Percentiles rank a stretch among this genome's conserved stretches.
Evolutionary conservation across 2,888 invertebrate genomes (phyloP).

Genomic region (Xestia c-nigrum): DNA sequence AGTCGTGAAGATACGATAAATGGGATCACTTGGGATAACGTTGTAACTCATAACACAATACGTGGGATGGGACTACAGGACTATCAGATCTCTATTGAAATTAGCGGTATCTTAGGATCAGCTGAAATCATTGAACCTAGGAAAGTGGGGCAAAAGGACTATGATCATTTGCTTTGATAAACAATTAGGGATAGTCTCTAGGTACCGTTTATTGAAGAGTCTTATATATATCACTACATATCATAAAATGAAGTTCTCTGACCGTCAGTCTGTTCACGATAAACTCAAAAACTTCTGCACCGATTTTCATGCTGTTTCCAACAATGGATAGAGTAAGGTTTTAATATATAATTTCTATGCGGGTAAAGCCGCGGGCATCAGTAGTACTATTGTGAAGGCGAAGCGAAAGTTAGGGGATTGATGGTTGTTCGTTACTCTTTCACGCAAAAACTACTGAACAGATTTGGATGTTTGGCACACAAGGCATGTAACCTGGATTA

Average conservation of each 20-base stretch:
- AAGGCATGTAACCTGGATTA: too few relatives aligned
- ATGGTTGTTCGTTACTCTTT: background rate
- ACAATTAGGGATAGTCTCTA: background rate
- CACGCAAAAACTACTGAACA: background rate
- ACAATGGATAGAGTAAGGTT: too few relatives aligned
- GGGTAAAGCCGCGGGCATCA: too few relatives aligned
- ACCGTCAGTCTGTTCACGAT: too few relatives aligned
- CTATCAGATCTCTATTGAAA: slow-evolving; percentile 58
- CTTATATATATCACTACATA: too few relatives aligned
- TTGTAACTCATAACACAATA: slow-evolving; percentile 64
- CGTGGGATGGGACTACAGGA: slow-evolving; percentile 47
- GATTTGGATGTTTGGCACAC: background rate
- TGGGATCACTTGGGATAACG: slow-evolving; percentile 18
- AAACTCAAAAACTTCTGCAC: too few relatives aligned
- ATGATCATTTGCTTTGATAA: slow-evolving; percentile 19
- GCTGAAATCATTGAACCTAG: slow-evolving; percentile 47
- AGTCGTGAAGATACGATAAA: slow-evolving; percentile 50
- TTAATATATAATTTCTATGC: too few relatives aligned
- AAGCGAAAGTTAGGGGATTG: too few relatives aligned
- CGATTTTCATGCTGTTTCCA: too few relatives aligned
- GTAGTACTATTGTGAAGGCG: too few relatives aligned
- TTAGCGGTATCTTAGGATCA: slow-evolving; percentile 60
- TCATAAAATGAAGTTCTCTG: too few relatives aligned
- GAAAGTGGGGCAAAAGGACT: slow-evolving; percentile 54
- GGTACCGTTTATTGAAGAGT: background rate